Conservation (phyloP, 1,140 invertebrate species). For the Branchinecta lindahli region DNA sequence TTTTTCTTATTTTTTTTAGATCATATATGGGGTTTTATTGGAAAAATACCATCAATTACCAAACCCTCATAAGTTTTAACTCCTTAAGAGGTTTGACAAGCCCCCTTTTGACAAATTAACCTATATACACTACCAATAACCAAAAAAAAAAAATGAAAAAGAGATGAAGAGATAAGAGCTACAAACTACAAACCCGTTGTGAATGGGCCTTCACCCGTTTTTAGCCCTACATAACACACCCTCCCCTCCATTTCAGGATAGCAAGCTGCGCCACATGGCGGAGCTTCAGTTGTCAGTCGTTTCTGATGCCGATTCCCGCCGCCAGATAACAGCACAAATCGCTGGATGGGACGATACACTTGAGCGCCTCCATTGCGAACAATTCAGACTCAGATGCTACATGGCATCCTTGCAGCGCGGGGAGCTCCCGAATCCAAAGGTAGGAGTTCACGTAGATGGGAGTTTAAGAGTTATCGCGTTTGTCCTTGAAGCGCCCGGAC, state of each 20-base stretch:
- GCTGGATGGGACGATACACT: conserved; percentile 91
- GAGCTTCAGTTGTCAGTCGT: conserved; percentile 89
- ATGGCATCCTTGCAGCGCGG: conserved; percentile 90
- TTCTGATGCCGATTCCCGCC: conserved; percentile 71
- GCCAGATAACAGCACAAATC: conserved; percentile 82
- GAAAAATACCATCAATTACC: no score
- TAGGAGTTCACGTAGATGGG: conserved; percentile 37
- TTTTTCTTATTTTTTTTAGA: no score
- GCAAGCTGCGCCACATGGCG: conserved; percentile 93
- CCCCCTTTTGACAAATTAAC: no score
- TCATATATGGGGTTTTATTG: no score
- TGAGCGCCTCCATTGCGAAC: conserved; percentile 87
- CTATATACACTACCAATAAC: no score
- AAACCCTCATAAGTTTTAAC: no score
- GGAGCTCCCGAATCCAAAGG: conserved; percentile 94
- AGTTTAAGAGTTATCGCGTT: background rate
- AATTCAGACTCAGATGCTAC: conserved; percentile 87
- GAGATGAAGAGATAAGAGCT: no score
- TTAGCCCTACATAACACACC: background rate
- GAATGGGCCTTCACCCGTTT: background rate
- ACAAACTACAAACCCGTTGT: background rate
- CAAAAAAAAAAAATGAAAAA: no score
- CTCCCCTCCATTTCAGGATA: conserved; percentile 47
- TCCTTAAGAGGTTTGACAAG: no score
- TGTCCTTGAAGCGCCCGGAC: no score